phyloP scores from a whole-genome alignment of 2,888 invertebrate genomes.

The Papilio protenor region DNA sequence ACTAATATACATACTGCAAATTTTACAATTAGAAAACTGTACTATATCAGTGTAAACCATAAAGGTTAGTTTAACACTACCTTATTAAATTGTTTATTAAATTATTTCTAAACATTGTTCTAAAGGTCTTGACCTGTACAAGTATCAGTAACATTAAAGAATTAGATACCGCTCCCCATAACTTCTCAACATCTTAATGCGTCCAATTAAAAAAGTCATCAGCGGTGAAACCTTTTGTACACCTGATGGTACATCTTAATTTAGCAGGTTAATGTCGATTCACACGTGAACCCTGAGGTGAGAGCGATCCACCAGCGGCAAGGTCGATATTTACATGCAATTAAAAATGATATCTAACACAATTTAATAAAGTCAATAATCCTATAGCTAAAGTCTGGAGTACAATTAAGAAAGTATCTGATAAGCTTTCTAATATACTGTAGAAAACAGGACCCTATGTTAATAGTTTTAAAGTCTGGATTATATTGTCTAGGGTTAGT shows the following conservation, averaged over 20 bases:
- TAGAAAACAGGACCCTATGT: slow-evolving; percentile 65
- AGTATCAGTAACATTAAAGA: slow-evolving; percentile 70
- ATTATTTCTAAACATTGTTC: not conserved
- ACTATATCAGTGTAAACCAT: not conserved
- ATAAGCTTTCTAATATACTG: slow-evolving; percentile 62
- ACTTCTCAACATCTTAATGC: slow-evolving; percentile 67
- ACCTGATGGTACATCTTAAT: slow-evolving; percentile 73
- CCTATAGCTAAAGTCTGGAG: slow-evolving; percentile 66
- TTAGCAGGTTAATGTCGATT: slow-evolving; percentile 80
- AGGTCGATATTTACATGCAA: slow-evolving; percentile 74
- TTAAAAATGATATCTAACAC: slow-evolving; percentile 67
- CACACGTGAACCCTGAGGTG: slow-evolving; percentile 82
- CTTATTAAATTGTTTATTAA: slow-evolving; percentile 5
- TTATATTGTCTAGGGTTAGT: slow-evolving; percentile 54
- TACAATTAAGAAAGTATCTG: slow-evolving; percentile 84
- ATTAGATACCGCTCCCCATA: slow-evolving; percentile 75
- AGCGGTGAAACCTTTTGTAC: slow-evolving; percentile 54
- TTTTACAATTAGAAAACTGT: not conserved
- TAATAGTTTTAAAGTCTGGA: slow-evolving; percentile 62
- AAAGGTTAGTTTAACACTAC: not conserved
- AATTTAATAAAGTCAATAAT: slow-evolving; percentile 74
- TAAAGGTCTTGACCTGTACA: slow-evolving; percentile 72
- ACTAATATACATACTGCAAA: not conserved
- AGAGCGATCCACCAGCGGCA: slow-evolving; percentile 82
- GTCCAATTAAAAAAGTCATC: slow-evolving; percentile 72